Evolutionary conservation across 1,140 invertebrate species (phyloP), one percentile per base, ranked within the genome.

Genomic region (Aphaenogaster rudis): DNA sequence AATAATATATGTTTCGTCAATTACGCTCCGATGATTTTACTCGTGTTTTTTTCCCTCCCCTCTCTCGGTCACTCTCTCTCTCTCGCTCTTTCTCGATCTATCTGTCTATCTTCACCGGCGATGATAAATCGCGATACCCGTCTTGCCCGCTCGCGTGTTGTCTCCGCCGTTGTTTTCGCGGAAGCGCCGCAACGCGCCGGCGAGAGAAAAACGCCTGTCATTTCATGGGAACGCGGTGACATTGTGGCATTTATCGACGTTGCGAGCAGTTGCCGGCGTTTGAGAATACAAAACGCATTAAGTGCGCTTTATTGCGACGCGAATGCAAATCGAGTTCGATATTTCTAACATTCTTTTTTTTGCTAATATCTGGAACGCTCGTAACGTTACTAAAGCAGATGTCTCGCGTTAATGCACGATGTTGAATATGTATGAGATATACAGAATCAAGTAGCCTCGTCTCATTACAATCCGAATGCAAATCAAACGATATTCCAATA

Each of bases 241-340:
- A 84, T 84, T 84, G 80, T 84, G 80, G 80, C 80, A 84, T 84
- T 84, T 84, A 84, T 84, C 80, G 80, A 84, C 69, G 80, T 61
- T 84, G 74, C 52, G 78, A 81, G 64, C 78, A 39, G 78, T 66
- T 42, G 79, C 42, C 52, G 61, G 36, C 36, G 66, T 39, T 69
- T 45, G 17, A 84, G 42, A 84, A 48, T 48, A 71, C 67, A 61
- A 84, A 74, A 84, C 42, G 57, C 33, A 74, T 84, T 76, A 76
- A 84, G 54, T 61, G 54, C 42, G 80, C 54, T 84, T 59, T 82
- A 82, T 82, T 84, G 42, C 80, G 54, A 72, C 52, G 64, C 66
- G 15, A 81, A 82, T 84, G 69, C 69, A 84, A 84, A 84, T 84
- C 54, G 80, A 59, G 28, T 57, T 6, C 54, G 28, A 80, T 80